Conservation (phyloP, 2,888 invertebrate species). For the Schizaphis graminum region DNA sequence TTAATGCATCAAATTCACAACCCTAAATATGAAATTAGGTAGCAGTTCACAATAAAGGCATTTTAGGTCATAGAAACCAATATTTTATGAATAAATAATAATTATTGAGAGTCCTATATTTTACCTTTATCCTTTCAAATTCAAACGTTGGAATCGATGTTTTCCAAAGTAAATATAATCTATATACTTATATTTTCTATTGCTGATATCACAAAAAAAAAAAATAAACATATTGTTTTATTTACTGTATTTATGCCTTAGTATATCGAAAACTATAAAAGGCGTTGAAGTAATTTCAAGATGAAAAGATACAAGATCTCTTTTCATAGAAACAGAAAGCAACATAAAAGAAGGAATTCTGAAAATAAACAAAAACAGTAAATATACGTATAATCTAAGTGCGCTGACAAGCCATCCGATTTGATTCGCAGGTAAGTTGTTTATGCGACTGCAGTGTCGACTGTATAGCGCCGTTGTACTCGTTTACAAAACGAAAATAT, state of each 20-base stretch:
- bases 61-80: not conserved
- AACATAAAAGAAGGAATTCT: not conserved
- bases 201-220: not conserved
- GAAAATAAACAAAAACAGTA: not conserved
- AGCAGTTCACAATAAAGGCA: not conserved
- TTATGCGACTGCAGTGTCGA: not conserved
- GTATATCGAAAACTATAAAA: constrained; percentile 2
- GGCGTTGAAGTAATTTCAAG: not conserved
- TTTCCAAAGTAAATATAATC: not conserved
- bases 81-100: not conserved
- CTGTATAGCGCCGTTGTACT: not conserved
- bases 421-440: not conserved
- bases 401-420: not conserved
- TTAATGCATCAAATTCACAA: not conserved
- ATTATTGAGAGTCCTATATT: not conserved
- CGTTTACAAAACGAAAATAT: not conserved
- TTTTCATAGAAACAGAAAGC: not conserved
- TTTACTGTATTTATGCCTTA: not conserved
- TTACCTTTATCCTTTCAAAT: not conserved
- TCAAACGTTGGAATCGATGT: not conserved
- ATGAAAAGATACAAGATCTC: not conserved
- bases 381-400: not conserved
- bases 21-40: not conserved
- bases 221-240: not conserved
- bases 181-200: not conserved